Evolutionary conservation across 2,888 invertebrate species (phyloP), one percentile per base, ranked within the genome.

Genomic region (Drosophila borborema): DNA sequence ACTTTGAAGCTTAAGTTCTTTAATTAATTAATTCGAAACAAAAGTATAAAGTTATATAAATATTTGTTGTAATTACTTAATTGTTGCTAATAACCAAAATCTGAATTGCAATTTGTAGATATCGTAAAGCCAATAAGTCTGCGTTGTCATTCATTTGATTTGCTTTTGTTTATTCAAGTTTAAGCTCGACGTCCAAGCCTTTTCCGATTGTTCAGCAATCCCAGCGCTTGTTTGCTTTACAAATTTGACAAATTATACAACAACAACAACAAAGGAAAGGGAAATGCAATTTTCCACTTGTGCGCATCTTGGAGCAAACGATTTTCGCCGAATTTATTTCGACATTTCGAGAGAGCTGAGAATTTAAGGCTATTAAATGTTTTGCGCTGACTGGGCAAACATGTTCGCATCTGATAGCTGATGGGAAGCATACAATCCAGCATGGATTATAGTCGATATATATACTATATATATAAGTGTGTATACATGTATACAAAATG

Each of bases 261-360:
- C 14, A 16, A 28, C 12, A 36, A 48, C 16, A 55, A 55, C 18
- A 62, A 34, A 28, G 34, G 23, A 12, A 69, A 63, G 60, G 64
- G 59, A 82, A 82, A 82, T 82, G 88, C 82, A 87, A 82, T 82
- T 82, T 87, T 87, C 88, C 88, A 87, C 59, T 84, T 81, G 82
- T 65, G 65, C 65, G 82, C 82, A 55, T 66, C 66, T 59, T 54
- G n/a, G 23, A 63, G 41, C 18, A 65, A 69, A 18, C 48, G 69
- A 77, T 56, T 69, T 69, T 60, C 28, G 18, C 48, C 5, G 62
- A 54, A 75, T 77, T 68, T 64, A 45, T 65, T 73, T 77, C 38
- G 76, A 38, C 72, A 40, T 66, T 72, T 72, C 40, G 46, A 48
- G 51, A 48, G 31, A 55, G 45, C 64, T 41, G 16, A 34, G 34